Base-by-base conservation (phyloP, 2,888 invertebrate species). In the Schizaphis graminum region DNA sequence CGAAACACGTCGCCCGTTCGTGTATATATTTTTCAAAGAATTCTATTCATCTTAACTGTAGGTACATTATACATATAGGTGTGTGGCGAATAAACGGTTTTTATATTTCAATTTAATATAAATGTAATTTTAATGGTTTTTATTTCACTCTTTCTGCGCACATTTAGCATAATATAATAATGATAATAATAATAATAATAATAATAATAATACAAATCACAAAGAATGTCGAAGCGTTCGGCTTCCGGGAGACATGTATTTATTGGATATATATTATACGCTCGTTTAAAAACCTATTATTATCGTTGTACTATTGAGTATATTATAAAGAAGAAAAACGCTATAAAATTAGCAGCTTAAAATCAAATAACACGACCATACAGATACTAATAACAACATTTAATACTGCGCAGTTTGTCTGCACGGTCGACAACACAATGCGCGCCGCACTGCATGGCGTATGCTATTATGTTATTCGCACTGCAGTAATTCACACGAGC, bases 81-180 rank as follows among this genome's bases (percentile, higher is more conserved):
- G 67, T 7, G n/a, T 16, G 53, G 53, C 53, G n/a, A 67, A 35
- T 35, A 35, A 67, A 67, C n/a, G 7, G 67, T 67, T 67, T 67
- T 67, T 67, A 67, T 67, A 67, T 67, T 35, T 67, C 16, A n/a
- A 7, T 35, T 16, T n/a, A 47, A 47, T 47, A 67, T 67, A 67
- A 67, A 67, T n/a, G 67, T 67, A 35, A 67, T 67, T 67, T 67
- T 67, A 67, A 67, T 67, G 67, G 67, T 16, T 67, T 67, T 67
- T 21, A 67, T 16, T 67, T 35, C n/a, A 67, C 67, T 67, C 67
- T 16, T 67, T 67, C 67, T 28, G 61, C 11, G 11, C n/a, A 67
- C n/a, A 67, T 67, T 67, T n/a, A 67, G n/a, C 67, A 67, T 67
- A 67, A 35, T 67, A n/a, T 67, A 67, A 67, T 61, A 61, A 8